A percentile compares a stretch with the other conserved stretches of the same genome.
These are phyloP conservation scores for Tetramorium bicarinatum DNA, from an alignment of 2,888 invertebrate species.

Conservation along the genomic window DNA sequence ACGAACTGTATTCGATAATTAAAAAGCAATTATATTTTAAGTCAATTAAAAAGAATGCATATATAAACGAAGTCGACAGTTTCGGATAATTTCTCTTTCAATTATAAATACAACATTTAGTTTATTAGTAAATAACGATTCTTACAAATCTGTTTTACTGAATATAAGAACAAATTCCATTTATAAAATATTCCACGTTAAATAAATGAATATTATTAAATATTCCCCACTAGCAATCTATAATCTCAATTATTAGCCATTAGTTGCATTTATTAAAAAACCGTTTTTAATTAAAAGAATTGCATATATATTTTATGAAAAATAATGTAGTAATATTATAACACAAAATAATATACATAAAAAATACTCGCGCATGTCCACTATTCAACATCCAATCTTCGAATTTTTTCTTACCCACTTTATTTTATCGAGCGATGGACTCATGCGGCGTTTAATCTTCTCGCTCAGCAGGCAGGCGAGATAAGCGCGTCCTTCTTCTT, in stretches of 20 bases:
- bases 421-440: neutral
- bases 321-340: neutral
- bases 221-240: neutral
- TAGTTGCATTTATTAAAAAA: neutral
- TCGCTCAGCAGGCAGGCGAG: neutral
- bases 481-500: neutral
- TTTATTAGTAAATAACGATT: neutral
- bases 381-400: neutral
- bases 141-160: neutral
- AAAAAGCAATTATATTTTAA: neutral
- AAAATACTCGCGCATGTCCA: neutral
- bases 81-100: neutral
- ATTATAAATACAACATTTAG: neutral
- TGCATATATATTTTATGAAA: neutral
- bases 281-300: neutral
- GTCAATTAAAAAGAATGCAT: neutral
- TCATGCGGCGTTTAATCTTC: neutral
- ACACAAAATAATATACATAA: neutral
- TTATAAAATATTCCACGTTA: neutral
- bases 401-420: constrained; percentile 5
- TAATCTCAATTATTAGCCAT: neutral
- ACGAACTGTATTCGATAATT: neutral
- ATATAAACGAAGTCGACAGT: neutral
- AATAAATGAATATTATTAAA: neutral
- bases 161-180: neutral